Base-by-base conservation (phyloP, 2,888 invertebrate species). In the Eristalinus aeneus region DNA sequence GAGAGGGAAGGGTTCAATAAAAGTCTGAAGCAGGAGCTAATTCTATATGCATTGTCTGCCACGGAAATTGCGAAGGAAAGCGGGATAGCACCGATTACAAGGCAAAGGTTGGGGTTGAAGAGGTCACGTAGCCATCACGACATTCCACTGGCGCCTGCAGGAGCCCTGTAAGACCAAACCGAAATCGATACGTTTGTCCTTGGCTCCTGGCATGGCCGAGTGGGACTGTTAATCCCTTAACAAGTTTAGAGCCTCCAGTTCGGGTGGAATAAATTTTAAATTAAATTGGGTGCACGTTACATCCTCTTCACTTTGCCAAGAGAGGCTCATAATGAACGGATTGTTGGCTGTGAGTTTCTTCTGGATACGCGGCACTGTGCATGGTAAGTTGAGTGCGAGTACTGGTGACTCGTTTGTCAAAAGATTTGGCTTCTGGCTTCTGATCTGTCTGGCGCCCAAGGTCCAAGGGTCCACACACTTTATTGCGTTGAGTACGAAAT, bases 1-100 rank as follows among this genome's bases (percentile, higher is more conserved):
- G 46, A 8, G 20, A 27, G 39, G 32, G n/a, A n/a, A 32, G 32
- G 69, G 69, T 77, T 71, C 69, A 77, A 77, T 77, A 77, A 71
- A 64, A 71, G 31, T 32, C 31, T 22, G 77, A 10, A 32, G 58
- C 23, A 54, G 54, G 60, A 76, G 61, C 68, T 69, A 68, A 76
- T 76, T 69, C 68, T 61, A 69, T 36, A 76, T 63, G 34, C 20
- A 54, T 63, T 11, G 76, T 54, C 61, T 54, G 56, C 10, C 64
- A 36, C 22, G n/a, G 56, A 11, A 23, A 20, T 20, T 16, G 20
- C 11, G 11, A 16, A 5, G 22, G 32, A 0, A n/a, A 16, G 6
- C 16, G 9, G 9, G 10, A 16, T 1, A 16, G 16, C 16, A 60
- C 39, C 46, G 75, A 67, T 75, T 75, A 75, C 67, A 32, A 22